Evolutionary conservation across 2,888 invertebrate genomes (phyloP).

Genomic region (Machimus rusticus): DNA sequence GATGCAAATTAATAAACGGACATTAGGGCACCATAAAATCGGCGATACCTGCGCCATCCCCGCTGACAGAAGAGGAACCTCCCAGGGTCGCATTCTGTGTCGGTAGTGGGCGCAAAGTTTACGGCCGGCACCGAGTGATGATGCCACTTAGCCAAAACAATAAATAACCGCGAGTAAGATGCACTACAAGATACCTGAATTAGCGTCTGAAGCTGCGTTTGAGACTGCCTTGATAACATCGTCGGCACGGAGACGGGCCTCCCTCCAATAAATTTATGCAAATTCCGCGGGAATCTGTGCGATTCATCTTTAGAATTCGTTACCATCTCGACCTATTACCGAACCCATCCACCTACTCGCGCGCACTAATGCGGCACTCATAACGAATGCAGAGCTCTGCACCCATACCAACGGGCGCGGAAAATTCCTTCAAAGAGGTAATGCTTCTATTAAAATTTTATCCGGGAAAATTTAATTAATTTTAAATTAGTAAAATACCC

Average conservation of each 20-base stretch:
- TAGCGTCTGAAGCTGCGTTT: neutral
- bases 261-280: constrained; percentile 17
- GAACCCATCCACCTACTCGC: neutral
- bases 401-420: neutral
- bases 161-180: neutral
- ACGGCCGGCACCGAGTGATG: neutral
- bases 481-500: constrained; percentile 29
- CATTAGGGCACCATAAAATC: constrained; percentile 15
- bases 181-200: neutral
- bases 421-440: constrained; percentile 32
- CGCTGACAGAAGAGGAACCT: neutral
- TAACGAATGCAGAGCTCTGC: constrained; percentile 7
- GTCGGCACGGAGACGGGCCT: neutral
- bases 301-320: constrained; percentile 13
- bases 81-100: neutral
- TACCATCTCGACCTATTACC: constrained; percentile 5
- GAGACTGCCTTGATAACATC: neutral
- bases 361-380: neutral
- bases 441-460: constrained; percentile 30
- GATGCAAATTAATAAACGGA: constrained; percentile 26
- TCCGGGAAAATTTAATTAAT: constrained; percentile 27
- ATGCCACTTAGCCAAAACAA: constrained; percentile 6
- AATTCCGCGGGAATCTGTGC: constrained; percentile 7
- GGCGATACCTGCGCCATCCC: neutral
- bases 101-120: constrained; percentile 7